A percentile compares a stretch with the other conserved stretches of the same genome.
Evolutionary conservation across 2,797 vertebrate species (phyloP).

Genomic region (Tiaroga cobitis): DNA sequence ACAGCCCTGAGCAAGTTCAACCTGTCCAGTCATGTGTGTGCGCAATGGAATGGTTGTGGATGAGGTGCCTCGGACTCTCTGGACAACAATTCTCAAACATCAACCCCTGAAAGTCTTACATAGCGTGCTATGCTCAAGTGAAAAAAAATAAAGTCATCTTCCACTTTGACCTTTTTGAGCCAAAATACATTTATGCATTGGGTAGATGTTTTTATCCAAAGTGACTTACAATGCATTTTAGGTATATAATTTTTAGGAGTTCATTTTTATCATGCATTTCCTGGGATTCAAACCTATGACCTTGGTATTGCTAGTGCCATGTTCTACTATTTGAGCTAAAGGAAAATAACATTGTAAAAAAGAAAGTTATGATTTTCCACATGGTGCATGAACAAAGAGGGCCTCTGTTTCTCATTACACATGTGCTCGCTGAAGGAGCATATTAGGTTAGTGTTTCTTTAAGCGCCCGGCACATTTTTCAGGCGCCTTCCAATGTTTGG

Average conservation of each 20-base stretch:
- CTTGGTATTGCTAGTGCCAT: not conserved
- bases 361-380: conserved; percentile 51
- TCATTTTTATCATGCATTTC: not conserved
- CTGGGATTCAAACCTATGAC: not conserved
- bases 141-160: conserved; percentile 16
- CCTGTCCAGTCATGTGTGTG: conserved; percentile 40
- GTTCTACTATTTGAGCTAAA: not conserved
- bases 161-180: not conserved
- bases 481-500: conserved; percentile 64
- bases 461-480: conserved; percentile 62
- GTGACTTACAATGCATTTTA: not conserved
- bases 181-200: not conserved
- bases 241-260: not conserved
- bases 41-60: conserved; percentile 22
- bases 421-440: conserved; percentile 64
- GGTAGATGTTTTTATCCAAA: not conserved
- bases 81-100: conserved; percentile 21
- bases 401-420: conserved; percentile 71
- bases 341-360: conserved; percentile 10
- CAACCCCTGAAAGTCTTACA: not conserved
- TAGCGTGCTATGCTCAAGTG: not conserved
- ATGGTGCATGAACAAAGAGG: conserved; percentile 71
- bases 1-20: conserved; percentile 34
- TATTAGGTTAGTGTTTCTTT: conserved; percentile 68
- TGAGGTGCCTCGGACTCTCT: conserved; percentile 8